Evolutionary conservation across 1,140 invertebrate species (phyloP).

Genomic region (Dendrolimus kikuchii): DNA sequence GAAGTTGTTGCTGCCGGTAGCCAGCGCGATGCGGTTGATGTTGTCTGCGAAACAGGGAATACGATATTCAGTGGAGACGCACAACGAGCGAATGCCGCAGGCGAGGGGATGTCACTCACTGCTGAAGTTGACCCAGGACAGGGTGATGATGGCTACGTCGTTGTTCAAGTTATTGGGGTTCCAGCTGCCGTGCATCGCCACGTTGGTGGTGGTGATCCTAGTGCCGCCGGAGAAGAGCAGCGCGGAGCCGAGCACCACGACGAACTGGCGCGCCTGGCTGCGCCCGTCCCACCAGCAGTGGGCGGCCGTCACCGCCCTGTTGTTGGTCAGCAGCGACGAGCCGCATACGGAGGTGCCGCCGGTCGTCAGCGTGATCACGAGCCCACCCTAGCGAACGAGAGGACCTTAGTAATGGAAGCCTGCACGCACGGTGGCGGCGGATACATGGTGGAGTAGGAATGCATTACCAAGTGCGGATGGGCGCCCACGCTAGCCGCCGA

Average conservation of each 20-base stretch:
- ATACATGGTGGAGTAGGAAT: too few species aligned
- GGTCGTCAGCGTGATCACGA: conserved; percentile 19
- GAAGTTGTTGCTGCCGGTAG: conserved; percentile 13
- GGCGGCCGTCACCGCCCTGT: conserved; percentile 19
- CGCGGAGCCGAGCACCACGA: conserved; percentile 17
- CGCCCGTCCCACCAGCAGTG: conserved; percentile 24
- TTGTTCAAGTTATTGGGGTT: conserved; percentile 13
- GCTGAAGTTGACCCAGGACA: conserved; percentile 15
- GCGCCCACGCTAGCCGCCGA: conserved; percentile 9
- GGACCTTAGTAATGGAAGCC: too few species aligned
- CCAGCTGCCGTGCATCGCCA: conserved; percentile 17
- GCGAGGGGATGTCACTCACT: conserved; percentile 12
- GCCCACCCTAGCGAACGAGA: conserved; percentile 14
- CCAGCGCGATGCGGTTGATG: conserved; percentile 13
- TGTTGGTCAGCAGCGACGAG: conserved; percentile 23
- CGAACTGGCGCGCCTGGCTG: conserved; percentile 18
- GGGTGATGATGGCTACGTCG: conserved; percentile 22
- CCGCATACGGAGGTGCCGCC: conserved; percentile 26
- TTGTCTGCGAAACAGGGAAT: conserved; percentile 12
- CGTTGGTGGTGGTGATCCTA: conserved; percentile 16
- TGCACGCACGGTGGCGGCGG: too few species aligned
- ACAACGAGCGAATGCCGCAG: not conserved
- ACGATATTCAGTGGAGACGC: not conserved
- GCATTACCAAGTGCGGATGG: conserved; percentile 6
- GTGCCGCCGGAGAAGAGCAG: conserved; percentile 24